Percentiles rank a stretch among this genome's conserved stretches.
These are phyloP conservation scores for Diorhabda elongata DNA, from an alignment of 1,140 invertebrate genomes.

Conservation along the genomic window DNA sequence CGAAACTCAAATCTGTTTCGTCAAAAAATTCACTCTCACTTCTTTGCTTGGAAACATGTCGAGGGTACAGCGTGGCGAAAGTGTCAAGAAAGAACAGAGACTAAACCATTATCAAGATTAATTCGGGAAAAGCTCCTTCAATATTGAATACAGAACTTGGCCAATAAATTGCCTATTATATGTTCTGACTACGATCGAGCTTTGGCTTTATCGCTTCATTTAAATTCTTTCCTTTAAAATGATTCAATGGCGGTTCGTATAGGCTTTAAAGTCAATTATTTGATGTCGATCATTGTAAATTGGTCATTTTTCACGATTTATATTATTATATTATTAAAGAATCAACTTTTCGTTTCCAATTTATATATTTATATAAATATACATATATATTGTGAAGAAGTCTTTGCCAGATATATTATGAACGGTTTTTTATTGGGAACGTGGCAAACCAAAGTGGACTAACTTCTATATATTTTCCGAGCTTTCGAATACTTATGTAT, in stretches of 20 bases:
- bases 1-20: not conserved
- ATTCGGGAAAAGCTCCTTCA: not conserved
- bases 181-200: not conserved
- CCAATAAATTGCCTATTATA: constrained; percentile 2
- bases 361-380: too few relatives aligned
- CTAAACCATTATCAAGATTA: constrained; percentile 2
- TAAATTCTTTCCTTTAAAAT: not conserved
- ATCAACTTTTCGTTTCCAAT: too few relatives aligned
- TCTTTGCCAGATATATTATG: too few relatives aligned
- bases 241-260: not conserved
- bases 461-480: too few relatives aligned
- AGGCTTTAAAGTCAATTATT: too few relatives aligned
- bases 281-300: too few relatives aligned
- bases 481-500: too few relatives aligned
- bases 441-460: too few relatives aligned
- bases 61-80: not conserved
- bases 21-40: not conserved
- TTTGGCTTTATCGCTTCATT: not conserved
- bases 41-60: not conserved
- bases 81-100: not conserved
- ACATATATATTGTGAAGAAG: too few relatives aligned
- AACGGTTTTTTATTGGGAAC: too few relatives aligned
- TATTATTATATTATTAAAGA: too few relatives aligned
- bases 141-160: constrained; percentile 1
- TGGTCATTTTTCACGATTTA: too few relatives aligned